Base-by-base conservation (phyloP, 2,888 invertebrate genomes). In the Sminthurinus aureus region DNA sequence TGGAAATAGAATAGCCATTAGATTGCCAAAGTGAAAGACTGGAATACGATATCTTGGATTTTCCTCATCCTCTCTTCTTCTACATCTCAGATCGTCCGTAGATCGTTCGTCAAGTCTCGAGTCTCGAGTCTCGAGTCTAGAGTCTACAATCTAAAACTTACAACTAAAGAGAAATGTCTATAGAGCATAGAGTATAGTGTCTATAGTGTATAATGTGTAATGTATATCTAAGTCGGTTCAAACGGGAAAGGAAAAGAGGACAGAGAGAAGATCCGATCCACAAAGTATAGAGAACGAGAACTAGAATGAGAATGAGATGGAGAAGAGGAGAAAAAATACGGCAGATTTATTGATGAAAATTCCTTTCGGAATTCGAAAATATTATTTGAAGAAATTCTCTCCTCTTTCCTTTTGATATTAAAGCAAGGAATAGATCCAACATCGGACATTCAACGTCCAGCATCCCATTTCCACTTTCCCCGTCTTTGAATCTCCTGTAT, bases 301-400 rank as follows among this genome's bases (percentile, higher is more conserved):
- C n/a, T n/a, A 74, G 74, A 22, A 77, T 38, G 81, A 38, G 38
- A 81, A 71, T 24, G 81, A 79, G 83, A 76, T 38, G 38, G 38
- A 38, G 38, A 84, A 80, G 85, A 83, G 84, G 85, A 86, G 79
- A 85, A 83, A 86, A 88, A 87, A 86, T 87, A 86, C 87, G 86
- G 88, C 88, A 88, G 88, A 88, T 88, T 88, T 88, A 88, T 88
- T 88, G 88, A 88, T 88, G 87, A 88, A 88, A 38, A 88, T 88
- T 88, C 88, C 87, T 87, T 87, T 88, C 82, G 87, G 88, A 88
- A 88, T 88, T 87, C 88, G 87, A 88, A 88, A 88, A 87, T 88
- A 88, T 87, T 88, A 87, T 88, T 84, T 87, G 87, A 85, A 84
- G 84, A 83, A 84, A 84, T 77, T 79, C 73, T 81, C 77, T 38